Evolutionary conservation across 2,888 invertebrate species (phyloP), one percentile per base, ranked within the genome.

Genomic region (Platynereis dumerilii): DNA sequence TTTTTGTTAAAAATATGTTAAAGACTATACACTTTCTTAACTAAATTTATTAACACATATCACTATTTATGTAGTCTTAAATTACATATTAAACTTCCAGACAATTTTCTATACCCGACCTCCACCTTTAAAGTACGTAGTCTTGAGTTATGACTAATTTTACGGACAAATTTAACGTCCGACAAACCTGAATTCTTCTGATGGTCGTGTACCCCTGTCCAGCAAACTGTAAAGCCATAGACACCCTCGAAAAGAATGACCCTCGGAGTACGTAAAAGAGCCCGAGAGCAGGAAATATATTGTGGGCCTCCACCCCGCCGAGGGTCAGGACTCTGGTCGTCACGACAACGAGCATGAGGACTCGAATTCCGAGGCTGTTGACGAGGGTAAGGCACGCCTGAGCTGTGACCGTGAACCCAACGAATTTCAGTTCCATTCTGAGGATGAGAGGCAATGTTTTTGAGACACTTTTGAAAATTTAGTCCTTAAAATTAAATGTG

Each of bases 181-280:
- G 34, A 53, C 34, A 20, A 59, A 71, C 58, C 70, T 70, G 26
- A 45, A 68, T 22, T 53, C 70, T 48, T 22, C 53, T 48, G 53
- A 63, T 24, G 63, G 63, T 34, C 34, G 60, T 42, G 53, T 27
- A 54, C n/a, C 56, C 10, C 48, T 68, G 60, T 27, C 68, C 34
- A n/a, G 28, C 48, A 28, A 60, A 59, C 29, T 52, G 58, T 20
- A 70, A 29, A 27, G 67, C 65, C 54, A 67, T 45, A 15, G 61
- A 55, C n/a, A 67, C 22, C 44, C 67, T 57, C 39, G 34, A 58
- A 55, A 71, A 55, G 39, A 71, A 28, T 17, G 65, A 59, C 12
- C 57, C 55, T 22, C 65, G 17, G 1, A 69, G 42, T 3, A 58
- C 45, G 28, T 52, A 28, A 22, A 69, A 29, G 10, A 68, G 29